Evolutionary conservation across 2,888 invertebrate genomes (phyloP), one percentile per base, ranked within the genome.

Genomic region (Heteropelma amictum): DNA sequence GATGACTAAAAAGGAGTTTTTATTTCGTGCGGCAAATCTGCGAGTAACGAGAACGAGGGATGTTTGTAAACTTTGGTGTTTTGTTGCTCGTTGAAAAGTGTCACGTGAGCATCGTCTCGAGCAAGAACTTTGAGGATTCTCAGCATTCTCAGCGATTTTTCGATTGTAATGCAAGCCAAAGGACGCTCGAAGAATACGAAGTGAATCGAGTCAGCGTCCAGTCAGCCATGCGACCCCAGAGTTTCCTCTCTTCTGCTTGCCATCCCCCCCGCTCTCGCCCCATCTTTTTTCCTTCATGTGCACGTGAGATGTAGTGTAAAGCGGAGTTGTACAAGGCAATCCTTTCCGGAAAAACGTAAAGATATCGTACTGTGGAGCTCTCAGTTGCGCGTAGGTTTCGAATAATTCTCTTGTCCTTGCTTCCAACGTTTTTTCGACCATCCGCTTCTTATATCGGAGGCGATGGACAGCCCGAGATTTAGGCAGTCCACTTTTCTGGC

Each of bases 201-300:
- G 60, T 8, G 60, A 74, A 74, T 74, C 74, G 74, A 75, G 74
- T 74, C 74, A 74, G 74, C 74, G 74, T 75, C 61, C 74, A 70
- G 74, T 70, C 70, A 70, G 74, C 74, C 70, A 42, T 78, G 83
- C 82, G 83, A 79, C 76, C 79, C 80, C 38, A 70, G 45, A 40
- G 64, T 69, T 60, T 51, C 10, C 38, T 49, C 17, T 83, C 77
- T 80, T 78, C 75, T 78, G 72, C 69, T 73, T 74, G 63, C 60
- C 70, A n/a, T 58, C 58, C 47, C 42, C 14, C 51, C 8, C 26
- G 17, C 17, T n/a, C 61, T 33, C 40, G 45, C 67, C 61, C 78
- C 79, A 71, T 78, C 71, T 78, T 73, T 76, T n/a, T n/a, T n/a
- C n/a, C n/a, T n/a, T n/a, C n/a, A n/a, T n/a, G n/a, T n/a, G n/a